These are phyloP conservation scores for Musca vetustissima DNA, from an alignment of 1,140 invertebrate genomes.

Conservation along the genomic window DNA sequence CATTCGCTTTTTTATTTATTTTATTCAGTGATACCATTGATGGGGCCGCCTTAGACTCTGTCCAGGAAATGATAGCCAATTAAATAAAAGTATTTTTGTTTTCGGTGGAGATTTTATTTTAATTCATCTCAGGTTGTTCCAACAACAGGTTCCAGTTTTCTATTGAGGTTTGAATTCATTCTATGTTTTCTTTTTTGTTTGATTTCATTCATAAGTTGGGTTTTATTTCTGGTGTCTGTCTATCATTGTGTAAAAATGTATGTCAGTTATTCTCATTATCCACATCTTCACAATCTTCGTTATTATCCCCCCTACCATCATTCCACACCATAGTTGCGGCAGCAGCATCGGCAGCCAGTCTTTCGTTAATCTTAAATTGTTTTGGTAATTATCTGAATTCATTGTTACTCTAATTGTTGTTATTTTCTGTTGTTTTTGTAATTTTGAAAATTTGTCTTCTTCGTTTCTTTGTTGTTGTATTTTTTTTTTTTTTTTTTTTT, in stretches of 20 bases:
- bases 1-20: too few species aligned
- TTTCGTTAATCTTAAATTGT: background rate
- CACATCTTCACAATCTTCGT: background rate
- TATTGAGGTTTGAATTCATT: too few species aligned
- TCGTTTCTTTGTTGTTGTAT: too few species aligned
- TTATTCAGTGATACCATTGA: too few species aligned
- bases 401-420: too few species aligned
- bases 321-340: background rate
- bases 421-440: background rate
- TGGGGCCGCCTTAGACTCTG: background rate
- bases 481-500: background rate
- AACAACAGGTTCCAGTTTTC: background rate
- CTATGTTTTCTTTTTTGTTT: background rate
- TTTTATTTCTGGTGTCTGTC: background rate
- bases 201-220: background rate
- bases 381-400: background rate
- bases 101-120: background rate
- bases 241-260: background rate
- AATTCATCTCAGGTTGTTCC: background rate
- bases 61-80: slow-evolving; percentile 54
- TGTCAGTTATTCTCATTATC: background rate
- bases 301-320: background rate
- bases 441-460: too few species aligned
- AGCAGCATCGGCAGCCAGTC: background rate
- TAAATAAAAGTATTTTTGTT: slow-evolving; percentile 46